phyloP scores from a whole-genome alignment of 2,113 vertebrate genomes.

The Peromyscus leucopus region DNA sequence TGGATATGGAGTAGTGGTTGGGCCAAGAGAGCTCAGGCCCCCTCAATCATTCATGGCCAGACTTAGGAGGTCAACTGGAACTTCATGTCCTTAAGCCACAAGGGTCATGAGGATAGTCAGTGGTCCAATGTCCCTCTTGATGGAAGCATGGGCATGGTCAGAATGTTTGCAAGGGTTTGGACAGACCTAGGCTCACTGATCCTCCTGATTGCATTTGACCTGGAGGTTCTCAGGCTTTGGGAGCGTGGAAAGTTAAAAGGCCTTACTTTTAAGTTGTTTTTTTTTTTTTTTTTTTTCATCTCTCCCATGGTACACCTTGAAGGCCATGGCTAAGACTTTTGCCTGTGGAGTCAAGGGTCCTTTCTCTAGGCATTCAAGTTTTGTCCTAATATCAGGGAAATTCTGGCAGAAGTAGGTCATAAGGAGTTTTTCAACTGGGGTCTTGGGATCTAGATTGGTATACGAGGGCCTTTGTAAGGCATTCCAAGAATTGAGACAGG shows the following conservation, averaged over 20 bases:
- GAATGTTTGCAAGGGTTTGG: background rate
- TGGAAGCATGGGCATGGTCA: background rate
- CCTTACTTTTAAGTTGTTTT: too few species aligned
- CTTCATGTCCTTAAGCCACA: background rate
- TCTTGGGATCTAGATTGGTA: too few species aligned
- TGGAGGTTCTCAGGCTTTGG: background rate
- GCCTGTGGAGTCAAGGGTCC: background rate
- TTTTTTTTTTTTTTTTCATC: too few species aligned
- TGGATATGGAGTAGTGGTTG: too few species aligned
- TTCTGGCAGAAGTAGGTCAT: too few species aligned
- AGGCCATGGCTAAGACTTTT: too few species aligned
- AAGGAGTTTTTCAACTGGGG: too few species aligned
- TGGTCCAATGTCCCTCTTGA: background rate
- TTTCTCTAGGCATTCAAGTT: background rate
- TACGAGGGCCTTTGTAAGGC: too few species aligned
- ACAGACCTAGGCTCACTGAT: background rate
- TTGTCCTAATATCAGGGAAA: too few species aligned
- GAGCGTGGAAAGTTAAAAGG: background rate
- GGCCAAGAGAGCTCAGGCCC: too few species aligned
- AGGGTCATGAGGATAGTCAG: background rate
- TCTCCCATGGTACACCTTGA: too few species aligned
- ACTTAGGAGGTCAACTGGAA: background rate
- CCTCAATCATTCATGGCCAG: background rate
- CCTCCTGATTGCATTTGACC: background rate
- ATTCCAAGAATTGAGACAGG: too few species aligned